Percentiles rank a stretch among this genome's conserved stretches.
These are phyloP conservation scores for Eristalinus aeneus DNA, from an alignment of 2,888 invertebrate genomes.

Conservation along the genomic window DNA sequence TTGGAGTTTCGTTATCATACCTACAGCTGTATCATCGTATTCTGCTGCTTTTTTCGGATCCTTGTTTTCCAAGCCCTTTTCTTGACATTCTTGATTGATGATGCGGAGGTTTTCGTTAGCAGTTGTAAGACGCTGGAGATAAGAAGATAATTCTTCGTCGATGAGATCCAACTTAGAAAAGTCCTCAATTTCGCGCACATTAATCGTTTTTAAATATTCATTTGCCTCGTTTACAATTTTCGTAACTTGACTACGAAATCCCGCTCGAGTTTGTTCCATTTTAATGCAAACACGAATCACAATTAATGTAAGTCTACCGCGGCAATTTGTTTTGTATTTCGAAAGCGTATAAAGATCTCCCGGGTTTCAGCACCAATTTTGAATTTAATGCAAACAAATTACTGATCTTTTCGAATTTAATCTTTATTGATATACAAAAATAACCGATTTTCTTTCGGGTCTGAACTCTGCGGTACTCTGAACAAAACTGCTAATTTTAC, in stretches of 20 bases:
- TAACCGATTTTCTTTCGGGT: no score
- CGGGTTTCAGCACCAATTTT: no score
- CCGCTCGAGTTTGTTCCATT: conserved; percentile 18
- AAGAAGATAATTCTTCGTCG: conserved; percentile 20
- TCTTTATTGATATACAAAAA: no score
- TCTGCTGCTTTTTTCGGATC: conserved; percentile 2
- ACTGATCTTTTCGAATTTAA: no score
- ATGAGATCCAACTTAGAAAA: not conserved
- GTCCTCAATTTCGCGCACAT: conserved; percentile 1
- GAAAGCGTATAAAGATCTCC: no score
- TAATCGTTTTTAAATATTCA: conserved; percentile 7
- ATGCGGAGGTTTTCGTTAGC: conserved; percentile 13
- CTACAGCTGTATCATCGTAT: not conserved
- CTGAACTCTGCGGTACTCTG: no score
- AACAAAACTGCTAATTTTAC: no score
- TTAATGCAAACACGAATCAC: not conserved
- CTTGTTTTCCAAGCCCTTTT: conserved; percentile 8
- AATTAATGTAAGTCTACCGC: no score
- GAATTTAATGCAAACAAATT: no score
- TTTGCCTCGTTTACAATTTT: conserved; percentile 18
- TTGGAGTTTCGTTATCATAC: no score
- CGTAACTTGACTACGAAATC: conserved; percentile 36
- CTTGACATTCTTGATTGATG: no score
- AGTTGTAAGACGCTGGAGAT: conserved; percentile 8
- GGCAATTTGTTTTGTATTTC: no score